These are phyloP conservation scores for Ophion slaviceki DNA, from an alignment of 2,888 invertebrate species.

Conservation along the genomic window DNA sequence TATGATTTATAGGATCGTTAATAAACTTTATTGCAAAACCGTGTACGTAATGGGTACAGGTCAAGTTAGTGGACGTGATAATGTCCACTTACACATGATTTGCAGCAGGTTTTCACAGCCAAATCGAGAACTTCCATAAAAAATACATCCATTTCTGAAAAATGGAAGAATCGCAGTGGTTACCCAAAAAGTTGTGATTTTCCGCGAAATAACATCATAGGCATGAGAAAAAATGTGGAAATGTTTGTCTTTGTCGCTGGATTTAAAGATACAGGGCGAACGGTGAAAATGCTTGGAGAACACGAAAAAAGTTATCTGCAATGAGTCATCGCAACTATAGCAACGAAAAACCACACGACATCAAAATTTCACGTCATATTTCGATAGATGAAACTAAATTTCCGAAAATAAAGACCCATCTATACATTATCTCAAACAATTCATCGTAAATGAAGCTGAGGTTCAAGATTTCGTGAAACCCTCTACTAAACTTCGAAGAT, in stretches of 20 bases:
- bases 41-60: slow-evolving; percentile 2
- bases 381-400: slow-evolving; percentile 51
- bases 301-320: no score
- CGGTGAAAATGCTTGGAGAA: no score
- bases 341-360: slow-evolving; percentile 1
- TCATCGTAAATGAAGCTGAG: slow-evolving; percentile 70
- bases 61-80: neutral
- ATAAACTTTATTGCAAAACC: slow-evolving; percentile 68
- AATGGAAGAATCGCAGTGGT: neutral
- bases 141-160: no score
- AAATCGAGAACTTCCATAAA: no score
- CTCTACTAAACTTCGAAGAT: slow-evolving; percentile 31
- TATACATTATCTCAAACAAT: slow-evolving; percentile 46
- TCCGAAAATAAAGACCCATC: slow-evolving; percentile 58
- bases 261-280: no score
- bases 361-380: slow-evolving; percentile 47
- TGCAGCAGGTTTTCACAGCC: no score
- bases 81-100: neutral
- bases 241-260: no score
- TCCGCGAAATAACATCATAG: no score
- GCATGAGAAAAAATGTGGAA: no score
- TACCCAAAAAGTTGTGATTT: no score
- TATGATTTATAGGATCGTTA: slow-evolving; percentile 73
- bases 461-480: slow-evolving; percentile 68
- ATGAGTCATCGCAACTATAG: neutral